Evolutionary conservation across 2,888 invertebrate species (phyloP).

Genomic region (Sesia apiformis): DNA sequence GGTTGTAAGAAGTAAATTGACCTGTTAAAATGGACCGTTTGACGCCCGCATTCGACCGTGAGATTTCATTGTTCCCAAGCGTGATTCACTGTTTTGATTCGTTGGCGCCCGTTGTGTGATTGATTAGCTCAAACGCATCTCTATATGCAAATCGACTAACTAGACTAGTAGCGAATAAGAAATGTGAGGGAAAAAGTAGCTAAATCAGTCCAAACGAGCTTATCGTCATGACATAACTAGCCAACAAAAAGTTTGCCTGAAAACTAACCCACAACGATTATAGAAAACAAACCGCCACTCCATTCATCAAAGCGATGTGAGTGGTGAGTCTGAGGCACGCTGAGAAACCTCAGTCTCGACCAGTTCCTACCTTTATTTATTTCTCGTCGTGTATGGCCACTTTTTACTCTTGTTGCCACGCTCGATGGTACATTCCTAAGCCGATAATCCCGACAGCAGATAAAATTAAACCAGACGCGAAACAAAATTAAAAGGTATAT

Average conservation of each 20-base stretch:
- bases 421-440: slow-evolving; percentile 70
- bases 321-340: slow-evolving; percentile 34
- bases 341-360: slow-evolving; percentile 60
- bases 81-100: slow-evolving; percentile 63
- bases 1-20: slow-evolving; percentile 58
- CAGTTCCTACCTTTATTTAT: slow-evolving; percentile 69
- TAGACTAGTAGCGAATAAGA: neutral
- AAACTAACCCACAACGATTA: slow-evolving; percentile 36
- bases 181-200: slow-evolving; percentile 16
- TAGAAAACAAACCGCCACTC: slow-evolving; percentile 42
- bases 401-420: slow-evolving; percentile 64
- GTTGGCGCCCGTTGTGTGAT: slow-evolving; percentile 39
- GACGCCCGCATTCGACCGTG: slow-evolving; percentile 69
- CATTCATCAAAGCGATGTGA: slow-evolving; percentile 56
- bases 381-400: slow-evolving; percentile 58
- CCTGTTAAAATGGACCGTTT: slow-evolving; percentile 57
- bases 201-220: slow-evolving; percentile 6
- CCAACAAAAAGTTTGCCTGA: slow-evolving; percentile 31
- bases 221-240: slow-evolving; percentile 25
- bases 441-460: slow-evolving; percentile 71
- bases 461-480: slow-evolving; percentile 74
- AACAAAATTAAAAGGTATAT: slow-evolving; percentile 72
- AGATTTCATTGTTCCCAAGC: slow-evolving; percentile 60
- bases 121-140: slow-evolving; percentile 47
- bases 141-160: neutral